Percentiles rank a stretch among this genome's conserved stretches.
These are phyloP conservation scores for Brotogeris chrysoptera DNA, from an alignment of 2,797 vertebrate genomes.

Conservation along the genomic window DNA sequence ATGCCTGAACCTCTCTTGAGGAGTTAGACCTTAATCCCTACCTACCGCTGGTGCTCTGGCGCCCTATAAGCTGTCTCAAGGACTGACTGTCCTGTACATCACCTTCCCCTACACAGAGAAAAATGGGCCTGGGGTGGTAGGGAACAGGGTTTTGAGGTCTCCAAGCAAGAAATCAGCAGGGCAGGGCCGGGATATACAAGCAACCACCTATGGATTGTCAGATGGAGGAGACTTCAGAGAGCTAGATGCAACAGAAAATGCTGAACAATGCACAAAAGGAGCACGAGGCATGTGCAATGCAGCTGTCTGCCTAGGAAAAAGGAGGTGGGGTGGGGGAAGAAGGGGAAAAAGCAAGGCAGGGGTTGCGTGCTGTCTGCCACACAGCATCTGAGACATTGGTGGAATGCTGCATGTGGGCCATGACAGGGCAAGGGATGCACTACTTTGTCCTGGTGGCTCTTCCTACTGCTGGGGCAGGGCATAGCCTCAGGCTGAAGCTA, in stretches of 20 bases:
- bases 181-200: not conserved
- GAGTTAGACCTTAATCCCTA: not conserved
- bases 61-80: not conserved
- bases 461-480: not conserved
- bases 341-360: not conserved
- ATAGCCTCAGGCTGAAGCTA: not conserved
- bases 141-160: not conserved
- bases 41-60: not conserved
- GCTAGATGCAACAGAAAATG: not conserved
- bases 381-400: not conserved
- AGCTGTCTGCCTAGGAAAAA: not conserved
- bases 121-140: not conserved
- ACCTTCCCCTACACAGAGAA: not conserved
- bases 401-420: not conserved
- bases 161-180: not conserved
- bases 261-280: not conserved
- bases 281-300: no score
- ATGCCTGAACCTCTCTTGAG: not conserved
- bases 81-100: not conserved
- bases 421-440: accelerated
- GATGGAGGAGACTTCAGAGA: not conserved
- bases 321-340: not conserved
- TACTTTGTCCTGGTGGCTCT: not conserved
- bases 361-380: not conserved
- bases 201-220: not conserved